A percentile compares a stretch with the other conserved stretches of the same genome.
Evolutionary conservation across 2,113 vertebrate species (phyloP).

Genomic region (Lampris incognitus): DNA sequence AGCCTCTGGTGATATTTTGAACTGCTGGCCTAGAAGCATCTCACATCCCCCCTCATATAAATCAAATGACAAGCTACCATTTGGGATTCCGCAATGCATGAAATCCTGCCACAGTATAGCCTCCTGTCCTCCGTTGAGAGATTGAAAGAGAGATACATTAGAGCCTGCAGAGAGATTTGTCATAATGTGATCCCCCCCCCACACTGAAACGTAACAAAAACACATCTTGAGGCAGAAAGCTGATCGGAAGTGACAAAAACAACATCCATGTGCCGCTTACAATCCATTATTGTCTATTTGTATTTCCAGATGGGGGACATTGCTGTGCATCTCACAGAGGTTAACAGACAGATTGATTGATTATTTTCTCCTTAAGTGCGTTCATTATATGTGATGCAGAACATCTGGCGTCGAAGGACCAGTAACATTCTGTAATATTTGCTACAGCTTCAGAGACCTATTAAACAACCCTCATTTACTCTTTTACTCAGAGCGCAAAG

Average conservation of each 20-base stretch:
- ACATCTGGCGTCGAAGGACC: neutral
- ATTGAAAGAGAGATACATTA: neutral
- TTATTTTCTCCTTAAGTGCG: neutral
- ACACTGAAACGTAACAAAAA: neutral
- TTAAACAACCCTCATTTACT: neutral
- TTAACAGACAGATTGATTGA: constrained; percentile 4
- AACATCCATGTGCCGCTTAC: neutral
- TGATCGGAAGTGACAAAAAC: neutral
- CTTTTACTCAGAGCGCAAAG: constrained; percentile 15
- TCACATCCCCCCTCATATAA: constrained; percentile 38
- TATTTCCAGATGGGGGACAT: constrained; percentile 4
- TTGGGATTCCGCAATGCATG: constrained; percentile 23
- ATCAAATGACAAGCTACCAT: constrained; percentile 41
- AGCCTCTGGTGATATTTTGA: constrained; percentile 52
- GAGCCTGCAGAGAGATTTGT: neutral
- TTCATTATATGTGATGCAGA: neutral
- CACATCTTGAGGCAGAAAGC: neutral
- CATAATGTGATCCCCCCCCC: neutral
- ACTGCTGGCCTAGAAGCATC: constrained; percentile 38
- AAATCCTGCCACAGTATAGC: neutral
- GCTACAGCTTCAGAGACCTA: neutral
- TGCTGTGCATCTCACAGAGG: neutral
- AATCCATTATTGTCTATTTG: neutral
- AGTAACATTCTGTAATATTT: neutral
- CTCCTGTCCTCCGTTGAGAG: neutral